These are phyloP conservation scores for Apantesis nais DNA, from an alignment of 2,888 invertebrate species.

Conservation along the genomic window DNA sequence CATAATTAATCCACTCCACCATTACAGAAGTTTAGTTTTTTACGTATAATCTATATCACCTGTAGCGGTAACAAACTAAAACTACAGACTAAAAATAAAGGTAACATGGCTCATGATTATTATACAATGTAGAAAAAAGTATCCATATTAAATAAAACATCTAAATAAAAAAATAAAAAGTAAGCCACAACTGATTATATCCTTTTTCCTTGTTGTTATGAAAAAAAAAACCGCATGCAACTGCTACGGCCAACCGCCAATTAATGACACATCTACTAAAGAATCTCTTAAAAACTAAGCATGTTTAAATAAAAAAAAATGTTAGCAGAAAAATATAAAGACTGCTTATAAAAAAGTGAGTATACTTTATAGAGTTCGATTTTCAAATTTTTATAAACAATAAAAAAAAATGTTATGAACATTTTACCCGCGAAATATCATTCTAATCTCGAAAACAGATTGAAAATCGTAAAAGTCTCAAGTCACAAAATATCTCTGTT, in stretches of 20 bases:
- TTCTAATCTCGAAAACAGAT: background rate
- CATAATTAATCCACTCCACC: background rate
- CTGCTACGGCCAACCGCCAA: constrained; percentile 8
- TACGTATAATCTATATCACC: background rate
- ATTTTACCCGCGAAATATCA: background rate
- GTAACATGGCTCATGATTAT: background rate
- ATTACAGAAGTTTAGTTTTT: background rate
- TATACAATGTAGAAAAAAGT: background rate
- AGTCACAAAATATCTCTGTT: background rate
- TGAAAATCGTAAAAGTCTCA: background rate
- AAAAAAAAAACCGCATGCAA: constrained; percentile 22
- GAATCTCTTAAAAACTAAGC: constrained; percentile 7
- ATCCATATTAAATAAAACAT: background rate
- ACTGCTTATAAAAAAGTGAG: background rate
- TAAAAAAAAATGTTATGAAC: background rate
- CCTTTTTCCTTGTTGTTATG: constrained; percentile 23
- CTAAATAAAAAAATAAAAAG: constrained; percentile 14
- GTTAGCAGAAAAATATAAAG: constrained; percentile 8
- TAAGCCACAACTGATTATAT: constrained; percentile 27
- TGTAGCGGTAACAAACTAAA: background rate
- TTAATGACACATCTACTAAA: constrained; percentile 17
- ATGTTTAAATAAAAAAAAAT: constrained; percentile 1
- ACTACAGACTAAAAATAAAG: background rate
- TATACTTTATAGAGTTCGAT: background rate
- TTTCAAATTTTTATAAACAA: background rate